Conservation (phyloP, 2,888 invertebrate genomes). For the Chironomus riparius region DNA sequence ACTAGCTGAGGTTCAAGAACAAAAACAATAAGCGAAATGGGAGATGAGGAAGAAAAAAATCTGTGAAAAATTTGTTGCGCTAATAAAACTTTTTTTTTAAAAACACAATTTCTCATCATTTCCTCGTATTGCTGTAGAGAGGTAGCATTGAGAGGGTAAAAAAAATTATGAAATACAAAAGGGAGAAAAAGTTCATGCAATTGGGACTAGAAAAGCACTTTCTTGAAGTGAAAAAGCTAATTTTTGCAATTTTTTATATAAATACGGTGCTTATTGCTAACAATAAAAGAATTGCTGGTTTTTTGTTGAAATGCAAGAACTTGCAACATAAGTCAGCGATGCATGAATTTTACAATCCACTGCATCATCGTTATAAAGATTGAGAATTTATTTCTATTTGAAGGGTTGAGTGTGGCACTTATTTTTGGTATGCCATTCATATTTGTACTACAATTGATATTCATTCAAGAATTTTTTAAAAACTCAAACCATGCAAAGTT, state of each 20-base stretch:
- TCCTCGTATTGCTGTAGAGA: not conserved
- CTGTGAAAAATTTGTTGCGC: constrained; percentile 1
- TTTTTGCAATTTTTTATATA: too few relatives aligned
- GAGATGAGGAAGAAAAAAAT: not conserved
- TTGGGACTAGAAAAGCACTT: not conserved
- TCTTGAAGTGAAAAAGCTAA: not conserved
- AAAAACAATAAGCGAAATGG: not conserved
- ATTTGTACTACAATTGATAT: too few relatives aligned
- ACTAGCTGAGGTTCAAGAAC: not conserved
- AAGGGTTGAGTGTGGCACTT: too few relatives aligned
- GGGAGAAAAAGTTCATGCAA: too few relatives aligned
- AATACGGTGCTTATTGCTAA: too few relatives aligned
- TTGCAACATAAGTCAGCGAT: not conserved
- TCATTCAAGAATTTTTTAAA: too few relatives aligned
- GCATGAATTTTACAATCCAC: not conserved
- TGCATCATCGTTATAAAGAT: too few relatives aligned
- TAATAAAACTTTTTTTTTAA: not conserved
- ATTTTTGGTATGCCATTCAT: too few relatives aligned
- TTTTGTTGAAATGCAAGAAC: too few relatives aligned
- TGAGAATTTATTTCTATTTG: too few relatives aligned
- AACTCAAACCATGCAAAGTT: too few relatives aligned
- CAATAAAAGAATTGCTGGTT: too few relatives aligned
- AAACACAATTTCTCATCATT: constrained; percentile 2
- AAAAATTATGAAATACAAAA: not conserved
- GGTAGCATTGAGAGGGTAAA: not conserved